phyloP scores from a whole-genome alignment of 2,113 vertebrate species.

The Chroicocephalus ridibundus region DNA sequence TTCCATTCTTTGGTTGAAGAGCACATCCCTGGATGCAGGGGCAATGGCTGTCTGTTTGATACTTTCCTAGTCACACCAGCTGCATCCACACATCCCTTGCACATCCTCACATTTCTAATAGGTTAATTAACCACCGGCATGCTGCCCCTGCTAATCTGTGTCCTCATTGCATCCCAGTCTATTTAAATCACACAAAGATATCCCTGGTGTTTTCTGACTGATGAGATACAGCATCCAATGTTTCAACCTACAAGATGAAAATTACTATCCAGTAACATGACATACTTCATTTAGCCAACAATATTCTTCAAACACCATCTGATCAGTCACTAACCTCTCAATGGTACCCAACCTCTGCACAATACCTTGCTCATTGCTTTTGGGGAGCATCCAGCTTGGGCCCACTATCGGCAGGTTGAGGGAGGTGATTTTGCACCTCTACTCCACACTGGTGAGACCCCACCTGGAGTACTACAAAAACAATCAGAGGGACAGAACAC shows the following conservation, averaged over 20 bases:
- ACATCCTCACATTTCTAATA: accelerated
- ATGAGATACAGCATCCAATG: not conserved
- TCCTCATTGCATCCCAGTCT: not conserved
- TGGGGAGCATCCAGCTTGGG: not conserved
- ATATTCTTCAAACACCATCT: not conserved
- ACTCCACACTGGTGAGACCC: too few species aligned
- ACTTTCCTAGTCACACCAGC: not conserved
- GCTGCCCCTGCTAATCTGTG: not conserved
- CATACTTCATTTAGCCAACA: not conserved
- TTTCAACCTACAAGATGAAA: not conserved
- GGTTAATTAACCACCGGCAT: not conserved
- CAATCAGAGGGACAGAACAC: not conserved
- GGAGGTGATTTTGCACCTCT: not conserved
- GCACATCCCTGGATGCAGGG: not conserved
- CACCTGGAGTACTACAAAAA: not conserved
- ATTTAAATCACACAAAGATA: not conserved
- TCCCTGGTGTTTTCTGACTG: not conserved
- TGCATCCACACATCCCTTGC: not conserved
- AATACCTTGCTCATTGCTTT: not conserved
- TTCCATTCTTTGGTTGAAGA: accelerated
- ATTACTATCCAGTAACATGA: not conserved
- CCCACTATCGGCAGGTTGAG: not conserved
- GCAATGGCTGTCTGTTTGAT: not conserved
- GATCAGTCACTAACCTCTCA: not conserved
- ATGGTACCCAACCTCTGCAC: not conserved